Evolutionary conservation across 92 coral and sea anemone genomes (phyloP).

Genomic region (Bergia puertoricense): DNA sequence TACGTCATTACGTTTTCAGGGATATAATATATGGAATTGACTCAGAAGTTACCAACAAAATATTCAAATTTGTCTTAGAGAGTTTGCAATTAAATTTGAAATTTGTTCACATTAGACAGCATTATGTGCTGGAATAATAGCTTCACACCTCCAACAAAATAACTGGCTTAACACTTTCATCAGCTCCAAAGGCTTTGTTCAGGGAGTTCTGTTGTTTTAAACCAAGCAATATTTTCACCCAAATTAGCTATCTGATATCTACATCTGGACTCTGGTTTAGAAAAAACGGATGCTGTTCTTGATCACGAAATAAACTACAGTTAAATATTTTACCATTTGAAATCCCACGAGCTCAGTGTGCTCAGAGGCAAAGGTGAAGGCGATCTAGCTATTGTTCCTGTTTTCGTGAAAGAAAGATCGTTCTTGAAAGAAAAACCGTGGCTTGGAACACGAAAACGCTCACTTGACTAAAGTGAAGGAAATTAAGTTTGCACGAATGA

Average conservation of each 20-base stretch:
- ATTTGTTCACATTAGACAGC: conserved; percentile 50
- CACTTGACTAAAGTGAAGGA: background rate
- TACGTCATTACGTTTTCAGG: background rate
- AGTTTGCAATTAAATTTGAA: conserved; percentile 45
- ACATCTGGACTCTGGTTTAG: background rate
- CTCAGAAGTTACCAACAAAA: background rate
- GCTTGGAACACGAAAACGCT: background rate
- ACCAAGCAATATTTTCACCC: conserved; percentile 12
- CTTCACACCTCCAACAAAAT: conserved; percentile 66
- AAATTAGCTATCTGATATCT: conserved; percentile 24
- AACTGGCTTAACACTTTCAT: conserved; percentile 41
- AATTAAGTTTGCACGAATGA: background rate
- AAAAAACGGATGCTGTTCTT: background rate
- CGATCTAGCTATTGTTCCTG: conserved; percentile 4
- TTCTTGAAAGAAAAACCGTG: background rate
- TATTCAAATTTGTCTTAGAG: conserved; percentile 36
- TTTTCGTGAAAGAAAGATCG: background rate
- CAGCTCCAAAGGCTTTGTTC: conserved; percentile 34
- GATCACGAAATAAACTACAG: background rate
- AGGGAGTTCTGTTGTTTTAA: conserved; percentile 5
- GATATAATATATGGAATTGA: conserved; percentile 1
- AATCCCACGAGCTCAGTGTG: background rate
- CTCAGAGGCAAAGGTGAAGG: background rate
- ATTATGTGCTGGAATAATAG: conserved; percentile 49
- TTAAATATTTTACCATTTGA: background rate